Base-by-base conservation (phyloP, 1,140 invertebrate species). In the Drosophila pseudoobscura region DNA sequence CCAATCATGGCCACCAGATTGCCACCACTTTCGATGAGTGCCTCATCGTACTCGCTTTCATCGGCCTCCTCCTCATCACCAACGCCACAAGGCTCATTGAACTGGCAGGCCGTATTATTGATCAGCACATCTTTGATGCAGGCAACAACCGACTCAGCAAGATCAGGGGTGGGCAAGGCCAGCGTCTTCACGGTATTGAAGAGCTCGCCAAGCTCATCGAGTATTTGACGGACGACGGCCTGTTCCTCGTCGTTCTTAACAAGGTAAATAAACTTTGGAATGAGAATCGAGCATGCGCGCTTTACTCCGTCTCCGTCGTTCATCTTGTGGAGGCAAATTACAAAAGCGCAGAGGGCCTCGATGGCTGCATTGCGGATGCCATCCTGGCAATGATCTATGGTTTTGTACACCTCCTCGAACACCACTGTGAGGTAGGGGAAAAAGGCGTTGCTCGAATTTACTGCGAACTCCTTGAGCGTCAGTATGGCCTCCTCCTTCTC, bases 401-500 rank as follows among this genome's bases (percentile, higher is more conserved):
- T 85, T 84, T 95, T 95, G 69, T 94, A 94, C 0, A 95, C 93
- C 89, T 95, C 95, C 60, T 95, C 93, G 65, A 95, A 96, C 55
- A 94, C 93, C 60, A 91, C 93, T 82, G 95, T 93, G 44, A 96
- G 90, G 78, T 94, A 96, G 1, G 95, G 95, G 29, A 94, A 76
- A 87, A 96, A 96, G 6, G 94, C 93, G 60, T 92, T 87, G 26
- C 94, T 94, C 4, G 93, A 93, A 80, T 96, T 92, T 65, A 92
- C 79, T 29, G 95, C 95, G 35, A 97, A 93, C 89, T 96, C 95
- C 65, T 94, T 94, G 1, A 97, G 92, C 7, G 95, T 94, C 61
- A 94, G 74, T 69, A 96, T 95, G 6, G 96, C 95, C 91, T 96
- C 95, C 91, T 96, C 96, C 82, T 97, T 97, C 90, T 97, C 96